Evolutionary conservation across 2,797 vertebrate genomes (phyloP).

Genomic region (Paratrypauchen microcephalus): DNA sequence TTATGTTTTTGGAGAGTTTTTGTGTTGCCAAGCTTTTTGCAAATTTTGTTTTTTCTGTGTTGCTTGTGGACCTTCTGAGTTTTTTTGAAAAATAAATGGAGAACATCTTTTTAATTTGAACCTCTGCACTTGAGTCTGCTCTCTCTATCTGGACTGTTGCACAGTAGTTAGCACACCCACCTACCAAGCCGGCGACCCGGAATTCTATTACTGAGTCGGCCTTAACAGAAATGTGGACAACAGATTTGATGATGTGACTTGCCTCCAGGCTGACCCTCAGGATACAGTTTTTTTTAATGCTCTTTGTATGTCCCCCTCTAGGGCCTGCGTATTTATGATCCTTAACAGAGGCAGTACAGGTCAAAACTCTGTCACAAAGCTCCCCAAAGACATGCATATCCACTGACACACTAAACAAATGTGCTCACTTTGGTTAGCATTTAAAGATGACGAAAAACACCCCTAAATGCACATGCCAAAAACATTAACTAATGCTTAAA

Average conservation of each 20-base stretch:
- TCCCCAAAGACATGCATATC: slow-evolving; percentile 29
- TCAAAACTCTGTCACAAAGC: slow-evolving; percentile 43
- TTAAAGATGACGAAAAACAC: too few species aligned
- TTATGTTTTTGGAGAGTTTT: too few species aligned
- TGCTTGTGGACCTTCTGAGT: too few species aligned
- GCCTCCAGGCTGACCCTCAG: slow-evolving; percentile 35
- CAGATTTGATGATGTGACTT: slow-evolving; percentile 21
- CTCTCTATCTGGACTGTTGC: too few species aligned
- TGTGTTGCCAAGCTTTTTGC: too few species aligned
- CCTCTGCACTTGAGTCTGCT: too few species aligned
- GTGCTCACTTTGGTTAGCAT: slow-evolving; percentile 5
- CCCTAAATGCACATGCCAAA: slow-evolving; percentile 26
- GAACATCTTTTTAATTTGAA: too few species aligned
- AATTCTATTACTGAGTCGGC: too few species aligned
- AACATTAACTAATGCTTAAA: slow-evolving; percentile 13
- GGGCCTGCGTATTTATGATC: slow-evolving; percentile 34
- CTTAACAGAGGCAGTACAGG: slow-evolving; percentile 39
- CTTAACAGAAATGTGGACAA: slow-evolving; percentile 21
- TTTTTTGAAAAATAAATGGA: too few species aligned
- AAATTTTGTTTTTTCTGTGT: too few species aligned
- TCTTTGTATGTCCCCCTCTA: slow-evolving; percentile 40
- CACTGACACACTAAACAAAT: slow-evolving; percentile 16
- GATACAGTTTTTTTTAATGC: slow-evolving; percentile 35
- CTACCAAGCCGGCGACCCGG: too few species aligned
- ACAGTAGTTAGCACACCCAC: too few species aligned